phyloP scores from a whole-genome alignment of 2,888 invertebrate genomes.

The Rhogogaster chlorosoma region DNA sequence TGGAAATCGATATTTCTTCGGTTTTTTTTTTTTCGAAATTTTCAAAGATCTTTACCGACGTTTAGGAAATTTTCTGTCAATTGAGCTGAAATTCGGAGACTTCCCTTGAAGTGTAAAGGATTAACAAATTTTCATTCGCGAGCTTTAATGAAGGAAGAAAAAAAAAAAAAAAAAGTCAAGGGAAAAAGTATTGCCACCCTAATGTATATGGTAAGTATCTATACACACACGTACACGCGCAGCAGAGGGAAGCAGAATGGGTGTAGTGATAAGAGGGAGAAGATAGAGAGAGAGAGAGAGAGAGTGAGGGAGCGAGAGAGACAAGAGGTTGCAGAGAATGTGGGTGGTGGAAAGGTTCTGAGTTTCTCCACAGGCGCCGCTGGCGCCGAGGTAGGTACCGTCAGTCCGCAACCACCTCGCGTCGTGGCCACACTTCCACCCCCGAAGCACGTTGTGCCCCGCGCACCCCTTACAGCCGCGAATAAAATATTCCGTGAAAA shows the following conservation, averaged over 20 bases:
- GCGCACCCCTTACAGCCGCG: background rate
- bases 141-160: no score
- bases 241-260: slow-evolving; percentile 66
- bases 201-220: background rate
- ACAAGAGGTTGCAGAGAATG: background rate
- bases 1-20: no score
- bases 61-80: no score
- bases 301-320: background rate
- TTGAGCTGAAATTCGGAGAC: no score
- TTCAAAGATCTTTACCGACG: no score
- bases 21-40: no score
- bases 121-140: no score
- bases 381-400: slow-evolving; percentile 62
- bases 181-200: no score
- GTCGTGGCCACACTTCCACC: slow-evolving; percentile 65
- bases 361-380: slow-evolving; percentile 64
- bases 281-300: background rate
- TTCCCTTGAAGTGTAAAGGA: no score
- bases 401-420: slow-evolving; percentile 73
- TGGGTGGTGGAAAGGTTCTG: slow-evolving; percentile 42
- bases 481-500: background rate
- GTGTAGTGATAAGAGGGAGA: slow-evolving; percentile 59
- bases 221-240: slow-evolving; percentile 60
- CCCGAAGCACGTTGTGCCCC: slow-evolving; percentile 30
- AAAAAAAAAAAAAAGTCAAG: no score